A percentile compares a stretch with the other conserved stretches of the same genome.
phyloP scores from a whole-genome alignment of 2,113 vertebrate species.

The Tympanuchus pallidicinctus region DNA sequence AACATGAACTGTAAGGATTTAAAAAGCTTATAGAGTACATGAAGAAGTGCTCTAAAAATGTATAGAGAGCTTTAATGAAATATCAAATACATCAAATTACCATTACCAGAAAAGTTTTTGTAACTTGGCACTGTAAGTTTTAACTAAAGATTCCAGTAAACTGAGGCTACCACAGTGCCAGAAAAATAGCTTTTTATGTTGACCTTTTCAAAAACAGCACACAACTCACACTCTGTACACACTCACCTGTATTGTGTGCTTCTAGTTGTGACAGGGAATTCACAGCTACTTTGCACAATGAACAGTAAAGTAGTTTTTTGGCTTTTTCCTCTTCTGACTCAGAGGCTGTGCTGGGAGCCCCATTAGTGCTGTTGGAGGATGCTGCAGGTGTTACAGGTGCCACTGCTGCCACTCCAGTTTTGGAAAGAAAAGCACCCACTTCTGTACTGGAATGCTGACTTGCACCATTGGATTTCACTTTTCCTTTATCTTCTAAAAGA shows the following conservation, averaged over 20 bases:
- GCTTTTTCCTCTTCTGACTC: conserved; percentile 98
- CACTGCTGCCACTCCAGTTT: conserved; percentile 58
- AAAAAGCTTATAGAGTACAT: neutral
- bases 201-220: neutral
- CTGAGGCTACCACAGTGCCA: neutral
- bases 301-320: conserved; percentile 97
- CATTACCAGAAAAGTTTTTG: neutral
- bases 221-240: neutral
- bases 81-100: neutral
- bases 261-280: conserved; percentile 97
- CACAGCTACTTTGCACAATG: conserved; percentile 98
- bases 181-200: neutral
- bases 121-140: neutral
- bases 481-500: conserved; percentile 78
- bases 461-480: conserved; percentile 60
- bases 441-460: conserved; percentile 68
- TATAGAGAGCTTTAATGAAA: neutral
- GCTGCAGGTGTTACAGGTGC: conserved; percentile 50
- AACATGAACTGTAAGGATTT: neutral
- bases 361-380: conserved; percentile 77
- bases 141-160: neutral
- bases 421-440: conserved; percentile 65
- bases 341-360: conserved; percentile 59
- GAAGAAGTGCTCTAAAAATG: neutral
- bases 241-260: conserved; percentile 94